Percentiles rank a stretch among this genome's conserved stretches.
phyloP scores from a whole-genome alignment of 2,888 invertebrate species.

The Cylindroiulus punctatus region DNA sequence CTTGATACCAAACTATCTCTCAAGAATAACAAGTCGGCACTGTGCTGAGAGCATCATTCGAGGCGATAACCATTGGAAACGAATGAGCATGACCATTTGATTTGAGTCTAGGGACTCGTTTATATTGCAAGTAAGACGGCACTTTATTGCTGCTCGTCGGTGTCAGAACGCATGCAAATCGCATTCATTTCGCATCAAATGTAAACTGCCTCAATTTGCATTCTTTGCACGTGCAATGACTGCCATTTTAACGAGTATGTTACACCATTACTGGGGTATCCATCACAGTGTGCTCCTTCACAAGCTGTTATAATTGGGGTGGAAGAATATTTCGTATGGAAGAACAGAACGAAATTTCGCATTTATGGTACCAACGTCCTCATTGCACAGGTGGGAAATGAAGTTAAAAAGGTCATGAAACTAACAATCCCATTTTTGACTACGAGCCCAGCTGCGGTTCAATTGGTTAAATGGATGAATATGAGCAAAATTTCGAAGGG shows the following conservation, averaged over 20 bases:
- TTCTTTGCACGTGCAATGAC: background rate
- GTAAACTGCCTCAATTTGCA: background rate
- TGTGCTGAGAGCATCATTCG: background rate
- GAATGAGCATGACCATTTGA: background rate
- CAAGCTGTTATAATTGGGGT: background rate
- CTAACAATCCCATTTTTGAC: background rate
- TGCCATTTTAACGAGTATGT: background rate
- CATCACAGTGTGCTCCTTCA: background rate
- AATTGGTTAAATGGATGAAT: too few species aligned
- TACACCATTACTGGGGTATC: background rate
- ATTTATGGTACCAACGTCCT: background rate
- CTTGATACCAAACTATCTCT: too few species aligned
- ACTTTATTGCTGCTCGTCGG: background rate
- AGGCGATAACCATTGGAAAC: background rate
- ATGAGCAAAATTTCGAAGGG: too few species aligned
- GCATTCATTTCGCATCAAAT: background rate
- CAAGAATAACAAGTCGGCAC: too few species aligned
- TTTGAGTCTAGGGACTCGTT: background rate
- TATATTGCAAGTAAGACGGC: background rate
- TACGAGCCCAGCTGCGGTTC: background rate
- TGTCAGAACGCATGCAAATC: background rate
- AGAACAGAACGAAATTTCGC: background rate
- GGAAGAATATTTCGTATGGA: background rate
- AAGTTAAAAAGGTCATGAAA: background rate
- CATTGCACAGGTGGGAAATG: slow-evolving; percentile 6